Evolutionary conservation across 2,797 vertebrate genomes (phyloP).

Genomic region (Peromyscus aztecus): DNA sequence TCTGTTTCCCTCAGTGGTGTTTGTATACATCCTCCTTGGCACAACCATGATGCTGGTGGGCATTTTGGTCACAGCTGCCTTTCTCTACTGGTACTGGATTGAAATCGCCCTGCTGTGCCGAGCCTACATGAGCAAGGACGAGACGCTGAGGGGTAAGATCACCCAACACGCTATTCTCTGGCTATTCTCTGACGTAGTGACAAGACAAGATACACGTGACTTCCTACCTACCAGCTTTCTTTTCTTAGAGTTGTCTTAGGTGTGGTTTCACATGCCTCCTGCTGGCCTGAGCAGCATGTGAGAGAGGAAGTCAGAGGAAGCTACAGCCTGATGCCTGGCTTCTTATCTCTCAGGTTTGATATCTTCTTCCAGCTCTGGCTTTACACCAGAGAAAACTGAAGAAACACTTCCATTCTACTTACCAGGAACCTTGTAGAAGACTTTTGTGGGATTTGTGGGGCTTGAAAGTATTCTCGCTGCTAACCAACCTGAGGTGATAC

Average conservation of each 20-base stretch:
- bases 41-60: slow-evolving; percentile 82
- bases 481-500: background rate
- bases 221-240: too few species aligned
- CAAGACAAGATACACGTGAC: rapidly evolving
- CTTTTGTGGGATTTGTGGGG: background rate
- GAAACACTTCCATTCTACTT: background rate
- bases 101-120: slow-evolving; percentile 92
- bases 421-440: background rate
- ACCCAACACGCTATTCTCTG: background rate
- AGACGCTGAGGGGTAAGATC: slow-evolving; percentile 87
- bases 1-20: slow-evolving; percentile 75
- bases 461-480: background rate
- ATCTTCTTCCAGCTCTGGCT: background rate
- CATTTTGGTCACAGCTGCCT: slow-evolving; percentile 76
- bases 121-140: slow-evolving; percentile 85
- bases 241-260: background rate
- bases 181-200: background rate
- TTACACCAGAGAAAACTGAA: background rate
- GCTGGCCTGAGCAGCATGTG: rapidly evolving
- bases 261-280: background rate
- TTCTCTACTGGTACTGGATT: slow-evolving; percentile 90
- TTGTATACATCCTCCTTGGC: slow-evolving; percentile 82
- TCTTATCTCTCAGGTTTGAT: background rate
- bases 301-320: background rate
- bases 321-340: rapidly evolving